A percentile compares a stretch with the other conserved stretches of the same genome.
Conservation (phyloP, 2,113 vertebrate species). For the Cottus gobio region DNA sequence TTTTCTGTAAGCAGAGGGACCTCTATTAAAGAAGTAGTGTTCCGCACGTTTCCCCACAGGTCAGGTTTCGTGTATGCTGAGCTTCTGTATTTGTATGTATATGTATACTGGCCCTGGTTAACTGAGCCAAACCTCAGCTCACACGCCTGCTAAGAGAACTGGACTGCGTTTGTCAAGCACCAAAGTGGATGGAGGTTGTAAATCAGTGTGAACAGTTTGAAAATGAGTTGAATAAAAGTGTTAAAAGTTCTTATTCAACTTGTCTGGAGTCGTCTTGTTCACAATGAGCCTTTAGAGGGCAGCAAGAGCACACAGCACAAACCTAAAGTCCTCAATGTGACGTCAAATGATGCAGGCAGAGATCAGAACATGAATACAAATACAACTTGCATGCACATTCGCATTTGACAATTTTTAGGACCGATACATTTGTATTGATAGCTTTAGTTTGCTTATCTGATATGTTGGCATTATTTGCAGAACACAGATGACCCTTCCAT, state of each 20-base stretch:
- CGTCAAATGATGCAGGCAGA: not conserved
- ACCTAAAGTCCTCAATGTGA: not conserved
- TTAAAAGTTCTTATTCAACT: not conserved
- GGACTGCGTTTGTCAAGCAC: no score
- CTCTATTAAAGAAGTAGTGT: no score
- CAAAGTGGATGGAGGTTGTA: no score
- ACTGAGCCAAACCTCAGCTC: no score
- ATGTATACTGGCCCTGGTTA: no score
- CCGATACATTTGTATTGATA: not conserved
- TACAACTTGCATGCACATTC: not conserved
- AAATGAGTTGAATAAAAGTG: no score
- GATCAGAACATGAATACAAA: not conserved
- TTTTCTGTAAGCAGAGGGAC: no score
- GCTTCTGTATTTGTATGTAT: no score
- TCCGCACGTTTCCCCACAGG: no score
- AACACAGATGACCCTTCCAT: not conserved
- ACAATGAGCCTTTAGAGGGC: constrained; percentile 49
- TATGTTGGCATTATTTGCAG: not conserved
- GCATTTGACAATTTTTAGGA: not conserved
- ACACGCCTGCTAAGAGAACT: no score
- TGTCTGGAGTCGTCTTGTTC: not conserved
- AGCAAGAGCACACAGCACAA: constrained; percentile 34
- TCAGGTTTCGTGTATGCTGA: no score
- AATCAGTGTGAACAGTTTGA: no score
- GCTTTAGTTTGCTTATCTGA: not conserved